These are phyloP conservation scores for Harpagifer antarcticus DNA, from an alignment of 2,797 vertebrate genomes.

Conservation along the genomic window DNA sequence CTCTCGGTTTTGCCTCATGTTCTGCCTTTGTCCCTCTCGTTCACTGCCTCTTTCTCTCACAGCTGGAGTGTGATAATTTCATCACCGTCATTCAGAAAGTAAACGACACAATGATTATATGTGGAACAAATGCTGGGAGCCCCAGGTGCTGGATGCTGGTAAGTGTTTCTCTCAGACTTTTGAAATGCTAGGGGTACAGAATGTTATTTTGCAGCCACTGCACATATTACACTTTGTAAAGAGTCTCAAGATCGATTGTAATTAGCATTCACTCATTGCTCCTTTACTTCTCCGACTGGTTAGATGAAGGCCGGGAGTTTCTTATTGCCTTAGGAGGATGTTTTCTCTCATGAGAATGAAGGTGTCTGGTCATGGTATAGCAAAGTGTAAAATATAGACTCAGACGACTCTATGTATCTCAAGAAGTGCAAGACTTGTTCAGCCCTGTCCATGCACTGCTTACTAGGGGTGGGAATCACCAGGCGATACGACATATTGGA, in stretches of 20 bases:
- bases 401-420: too few relatives aligned
- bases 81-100: constrained; percentile 88
- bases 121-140: constrained; percentile 86
- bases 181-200: not conserved
- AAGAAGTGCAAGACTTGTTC: too few relatives aligned
- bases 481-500: too few relatives aligned
- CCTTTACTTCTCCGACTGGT: constrained; percentile 18
- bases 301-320: constrained; percentile 11
- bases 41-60: constrained; percentile 39
- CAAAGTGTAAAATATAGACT: not conserved
- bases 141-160: constrained; percentile 90
- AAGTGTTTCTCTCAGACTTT: constrained; percentile 57
- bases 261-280: constrained; percentile 40
- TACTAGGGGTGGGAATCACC: too few relatives aligned
- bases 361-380: not conserved
- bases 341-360: constrained; percentile 26
- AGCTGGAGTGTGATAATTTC: constrained; percentile 88
- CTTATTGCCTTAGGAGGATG: constrained; percentile 27
- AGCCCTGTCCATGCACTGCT: too few relatives aligned
- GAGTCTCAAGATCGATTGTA: constrained; percentile 16
- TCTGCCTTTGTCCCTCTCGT: constrained; percentile 30
- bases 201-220: not conserved
- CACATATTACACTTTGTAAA: constrained; percentile 5
- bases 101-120: constrained; percentile 84
- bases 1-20: constrained; percentile 26